Percentiles rank a stretch among this genome's conserved stretches.
Evolutionary conservation across 2,888 invertebrate species (phyloP).

Genomic region (Drosophila stalkeri): DNA sequence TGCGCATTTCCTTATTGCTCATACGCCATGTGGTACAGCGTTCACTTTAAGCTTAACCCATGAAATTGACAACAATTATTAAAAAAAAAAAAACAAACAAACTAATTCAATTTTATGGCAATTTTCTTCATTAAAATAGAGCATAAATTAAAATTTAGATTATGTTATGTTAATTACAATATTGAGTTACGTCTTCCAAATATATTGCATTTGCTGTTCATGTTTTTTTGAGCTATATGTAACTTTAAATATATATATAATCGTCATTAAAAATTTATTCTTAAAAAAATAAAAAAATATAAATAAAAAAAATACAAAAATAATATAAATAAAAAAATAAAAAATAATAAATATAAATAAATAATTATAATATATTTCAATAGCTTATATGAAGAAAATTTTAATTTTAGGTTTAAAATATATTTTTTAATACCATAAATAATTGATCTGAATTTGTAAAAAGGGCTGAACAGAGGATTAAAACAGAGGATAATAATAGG

Average conservation of each 20-base stretch:
- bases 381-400: too few relatives aligned
- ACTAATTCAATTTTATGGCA: slow-evolving; percentile 2
- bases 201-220: neutral
- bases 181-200: neutral
- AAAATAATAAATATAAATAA: neutral
- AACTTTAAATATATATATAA: too few relatives aligned
- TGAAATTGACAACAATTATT: slow-evolving; percentile 9
- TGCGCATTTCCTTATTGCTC: slow-evolving; percentile 69
- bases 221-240: too few relatives aligned
- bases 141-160: neutral
- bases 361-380: too few relatives aligned
- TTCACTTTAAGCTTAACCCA: slow-evolving; percentile 27
- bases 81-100: neutral
- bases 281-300: neutral
- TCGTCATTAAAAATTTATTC: too few relatives aligned
- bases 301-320: too few relatives aligned
- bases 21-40: slow-evolving; percentile 62
- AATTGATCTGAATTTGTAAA: too few relatives aligned
- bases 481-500: too few relatives aligned
- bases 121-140: neutral
- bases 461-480: too few relatives aligned
- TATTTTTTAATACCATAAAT: too few relatives aligned
- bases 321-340: too few relatives aligned
- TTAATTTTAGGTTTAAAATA: too few relatives aligned
- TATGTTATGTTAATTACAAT: neutral